Evolutionary conservation across 2,797 vertebrate genomes (phyloP), one percentile per base, ranked within the genome.

Genomic region (Sebastes matsubarae): DNA sequence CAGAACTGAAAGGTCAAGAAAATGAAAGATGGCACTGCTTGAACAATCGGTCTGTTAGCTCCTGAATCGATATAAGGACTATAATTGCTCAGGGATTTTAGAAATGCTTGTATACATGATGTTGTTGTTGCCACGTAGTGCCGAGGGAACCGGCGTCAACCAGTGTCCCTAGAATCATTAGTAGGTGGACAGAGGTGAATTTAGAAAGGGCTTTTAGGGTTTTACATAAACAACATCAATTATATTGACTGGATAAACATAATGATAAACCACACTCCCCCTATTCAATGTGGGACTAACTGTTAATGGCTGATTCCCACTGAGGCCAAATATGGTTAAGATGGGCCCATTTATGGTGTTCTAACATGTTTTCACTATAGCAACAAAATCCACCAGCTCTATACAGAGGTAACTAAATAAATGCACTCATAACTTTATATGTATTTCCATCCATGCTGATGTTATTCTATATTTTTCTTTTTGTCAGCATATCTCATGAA

Each of bases 201-300:
- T 60, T 59, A 42, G 29, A 68, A 63, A 57, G 11, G 34, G 78
- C 68, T 89, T 85, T 87, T 79, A 86, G 76, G 30, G 16, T 30
- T 75, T 83, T 52, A 80, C 30, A 71, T 63, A 80, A 89, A 86
- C 79, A 87, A 55, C 72, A 83, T n/a, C 5, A 66, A 20, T 75
- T 75, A 25, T 32, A 61, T 13, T 69, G 66, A 80, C 52, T 72
- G 42, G 42, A 18, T 46, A 46, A 46, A 46, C 16, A 18, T 46
- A 46, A 18, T 46, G 7, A 46, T 46, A 46, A 46, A 18, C 42
- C 42, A 46, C 14, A 16, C 38, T 46, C 7, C 42, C 36, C 36
- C 0, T 0, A 14, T 38, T 38, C 13, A 38, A 38, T 38, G 36
- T 38, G 36, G 16, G 20, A 81, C 16, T 71, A 30, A 74, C 29